phyloP scores from a whole-genome alignment of 2,888 invertebrate genomes.

The Aquatica leii region DNA sequence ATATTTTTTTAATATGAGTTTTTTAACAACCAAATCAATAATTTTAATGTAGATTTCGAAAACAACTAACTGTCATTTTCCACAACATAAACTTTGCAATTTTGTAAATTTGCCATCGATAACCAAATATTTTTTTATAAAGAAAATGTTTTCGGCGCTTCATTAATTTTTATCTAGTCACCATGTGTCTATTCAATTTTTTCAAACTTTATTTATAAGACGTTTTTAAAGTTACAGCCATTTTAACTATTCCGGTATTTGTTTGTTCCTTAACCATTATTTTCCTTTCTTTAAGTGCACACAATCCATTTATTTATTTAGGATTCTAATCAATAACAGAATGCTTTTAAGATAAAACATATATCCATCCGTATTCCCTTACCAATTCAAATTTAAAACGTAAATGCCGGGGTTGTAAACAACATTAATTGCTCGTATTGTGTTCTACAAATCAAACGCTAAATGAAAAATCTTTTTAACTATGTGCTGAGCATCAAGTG shows the following conservation, averaged over 20 bases:
- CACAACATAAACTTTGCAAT: slow-evolving; percentile 8
- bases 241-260: slow-evolving; percentile 31
- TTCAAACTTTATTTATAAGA: slow-evolving; percentile 7
- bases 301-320: slow-evolving; percentile 43
- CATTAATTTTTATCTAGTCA: slow-evolving; percentile 14
- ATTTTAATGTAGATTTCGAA: too few relatives aligned
- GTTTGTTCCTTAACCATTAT: slow-evolving; percentile 33
- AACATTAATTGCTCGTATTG: slow-evolving; percentile 51
- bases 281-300: slow-evolving; percentile 36
- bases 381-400: slow-evolving; percentile 45
- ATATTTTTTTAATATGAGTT: too few relatives aligned
- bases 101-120: slow-evolving; percentile 9
- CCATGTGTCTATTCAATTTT: slow-evolving; percentile 16
- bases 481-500: slow-evolving; percentile 25
- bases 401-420: slow-evolving; percentile 50
- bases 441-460: slow-evolving; percentile 49
- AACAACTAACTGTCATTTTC: too few relatives aligned
- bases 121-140: slow-evolving; percentile 9
- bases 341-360: slow-evolving; percentile 39
- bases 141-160: slow-evolving; percentile 4
- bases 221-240: slow-evolving; percentile 8
- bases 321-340: slow-evolving; percentile 42
- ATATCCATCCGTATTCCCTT: slow-evolving; percentile 33
- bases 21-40: too few relatives aligned
- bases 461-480: slow-evolving; percentile 37